Evolutionary conservation across 2,113 vertebrate species (phyloP), one percentile per base, ranked within the genome.

Genomic region (Sialia sialis): DNA sequence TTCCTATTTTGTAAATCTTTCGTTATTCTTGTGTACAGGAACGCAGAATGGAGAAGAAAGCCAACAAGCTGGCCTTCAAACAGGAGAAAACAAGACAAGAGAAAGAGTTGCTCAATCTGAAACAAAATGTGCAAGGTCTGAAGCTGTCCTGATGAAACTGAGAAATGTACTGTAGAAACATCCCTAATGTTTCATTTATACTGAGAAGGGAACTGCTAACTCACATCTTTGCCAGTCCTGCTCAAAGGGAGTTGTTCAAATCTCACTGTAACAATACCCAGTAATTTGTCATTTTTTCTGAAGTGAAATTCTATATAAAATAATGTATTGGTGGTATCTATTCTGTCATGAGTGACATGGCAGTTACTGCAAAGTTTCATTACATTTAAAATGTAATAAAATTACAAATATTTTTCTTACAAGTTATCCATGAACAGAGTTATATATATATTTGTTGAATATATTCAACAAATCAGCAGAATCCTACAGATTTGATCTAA

Each of bases 71-170:
- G 67, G 99, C 99, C 36, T 99, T 99, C 97, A 98, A 98, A 90
- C 56, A 98, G 78, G 99, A 99, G 94, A 99, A 99, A 69, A 98
- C 96, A 12, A 97, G 98, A 69, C 99, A 99, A 94, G 99, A 99
- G 89, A 99, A 99, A 84, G 98, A 99, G 92, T 95, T 99, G 89
- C 94, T 99, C 52, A 98, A 98, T 92, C 93, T 99, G 81, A 98
- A 98, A 81, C 98, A 97, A 14, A 99, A 99, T 3, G 2, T 99
- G 43, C 98, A 99, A 82, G 99, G 99, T 25, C 90, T 99, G 67
- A 99, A 99, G 91, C 98, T 99, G 8, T 99, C 98, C 58, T 96
- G 77, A 87, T 25, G n/a, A 94, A 87, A 54, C 38, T 11, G 22
- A 74, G 18, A 49, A 89, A 48, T 32, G 67, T 88, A 1, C 1